Base-by-base conservation (phyloP, 2,113 vertebrate species). In the Chunga burmeisteri region DNA sequence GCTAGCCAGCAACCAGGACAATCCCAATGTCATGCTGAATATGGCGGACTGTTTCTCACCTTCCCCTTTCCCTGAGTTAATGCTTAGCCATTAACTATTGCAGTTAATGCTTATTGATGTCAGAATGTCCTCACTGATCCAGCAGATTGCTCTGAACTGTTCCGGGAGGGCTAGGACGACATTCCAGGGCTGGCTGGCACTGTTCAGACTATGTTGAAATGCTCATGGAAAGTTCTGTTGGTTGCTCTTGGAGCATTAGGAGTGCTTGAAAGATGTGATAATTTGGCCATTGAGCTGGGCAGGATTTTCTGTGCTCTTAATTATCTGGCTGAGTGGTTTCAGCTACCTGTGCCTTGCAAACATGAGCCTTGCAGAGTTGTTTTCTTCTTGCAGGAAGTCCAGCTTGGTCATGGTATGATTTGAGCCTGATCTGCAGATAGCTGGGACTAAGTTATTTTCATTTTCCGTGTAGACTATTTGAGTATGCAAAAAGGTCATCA, bases 391-490 rank as follows among this genome's bases (percentile, higher is more conserved):
- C 80, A 95, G 83, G 55, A 96, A 89, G 50, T 59, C 16, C n/a
- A 93, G 10, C 2, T 3, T 79, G n/a, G 50, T 81, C 32, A 4
- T 38, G 67, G 67, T 42, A 47, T 67, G 55, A 63, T 55, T 84
- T 86, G 32, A 90, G 25, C 23, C n/a, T 89, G 72, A 81, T 74
- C 12, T 29, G 46, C 59, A 71, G 77, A 83, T n/a, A 86, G 32
- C 59, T 84, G 46, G 22, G 17, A 29, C 19, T 70, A 66, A 83
- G 83, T 74, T 73, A 83, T 83, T 84, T 95, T 63, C 11, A 55
- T 95, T 95, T 94, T 91, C 83, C 72, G 22, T 25, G 42, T 40
- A 78, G 59, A 62, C 53, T 90, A 27, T 88, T 67, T 82, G 86
- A 26, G 8, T 81, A 50, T 56, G 29, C 68, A 56, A 71, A 91